Conservation (phyloP, 2,113 vertebrate species). For the Sclerurus mexicanus region DNA sequence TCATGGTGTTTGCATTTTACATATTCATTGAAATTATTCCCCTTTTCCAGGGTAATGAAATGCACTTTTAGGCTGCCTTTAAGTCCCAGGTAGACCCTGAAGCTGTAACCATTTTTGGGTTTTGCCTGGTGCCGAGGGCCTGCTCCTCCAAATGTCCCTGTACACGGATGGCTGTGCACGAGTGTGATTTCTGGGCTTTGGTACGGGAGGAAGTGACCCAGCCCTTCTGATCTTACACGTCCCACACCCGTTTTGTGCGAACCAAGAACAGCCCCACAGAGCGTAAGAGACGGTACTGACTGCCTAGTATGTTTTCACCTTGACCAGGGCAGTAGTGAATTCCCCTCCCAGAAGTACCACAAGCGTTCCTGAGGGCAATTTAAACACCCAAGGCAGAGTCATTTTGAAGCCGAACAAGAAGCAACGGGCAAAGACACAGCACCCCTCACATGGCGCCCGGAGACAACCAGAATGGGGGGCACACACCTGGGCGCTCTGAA, state of each 20-base stretch:
- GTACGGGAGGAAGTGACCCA: not conserved
- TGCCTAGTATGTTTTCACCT: too few species aligned
- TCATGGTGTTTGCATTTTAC: conserved; percentile 41
- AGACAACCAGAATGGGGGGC: too few species aligned
- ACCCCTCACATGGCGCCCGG: too few species aligned
- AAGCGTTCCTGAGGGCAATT: too few species aligned
- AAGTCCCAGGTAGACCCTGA: not conserved
- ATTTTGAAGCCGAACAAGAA: too few species aligned
- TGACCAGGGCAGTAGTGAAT: too few species aligned
- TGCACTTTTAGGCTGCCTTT: not conserved
- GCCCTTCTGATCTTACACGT: not conserved
- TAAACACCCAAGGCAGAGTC: too few species aligned
- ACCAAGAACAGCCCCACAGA: not conserved
- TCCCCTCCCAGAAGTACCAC: too few species aligned
- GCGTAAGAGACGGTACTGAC: not conserved
- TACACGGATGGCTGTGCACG: too few species aligned
- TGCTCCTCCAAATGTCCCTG: not conserved
- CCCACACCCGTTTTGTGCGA: not conserved
- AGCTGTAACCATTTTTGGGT: not conserved
- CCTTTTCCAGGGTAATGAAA: conserved; percentile 10
- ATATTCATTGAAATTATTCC: conserved; percentile 52
- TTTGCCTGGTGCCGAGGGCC: not conserved
- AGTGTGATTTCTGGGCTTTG: not conserved
- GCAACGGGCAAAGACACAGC: too few species aligned
- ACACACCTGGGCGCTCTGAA: too few species aligned